Evolutionary conservation across 1,140 invertebrate genomes (phyloP), one percentile per base, ranked within the genome.

Genomic region (Drosophila repleta): DNA sequence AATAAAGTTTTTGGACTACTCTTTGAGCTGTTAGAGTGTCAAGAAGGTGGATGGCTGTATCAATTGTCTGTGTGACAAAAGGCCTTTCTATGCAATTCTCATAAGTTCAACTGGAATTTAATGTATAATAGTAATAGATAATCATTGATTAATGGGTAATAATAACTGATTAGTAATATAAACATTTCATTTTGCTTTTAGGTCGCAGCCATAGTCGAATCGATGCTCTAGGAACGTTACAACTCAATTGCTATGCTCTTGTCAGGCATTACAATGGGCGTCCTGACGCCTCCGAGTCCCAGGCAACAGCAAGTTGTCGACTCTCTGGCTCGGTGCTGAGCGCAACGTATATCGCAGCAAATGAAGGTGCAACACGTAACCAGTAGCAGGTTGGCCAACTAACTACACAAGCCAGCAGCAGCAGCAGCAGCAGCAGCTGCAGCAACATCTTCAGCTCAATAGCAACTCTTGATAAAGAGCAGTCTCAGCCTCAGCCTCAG

Each of bases 191-290:
- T 21, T 7, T 8, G 15, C 8, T 61, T 51, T 10, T 51, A 20
- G 62, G n/a, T 56, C 26, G 24, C 35, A 37, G 29, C 24, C 18
- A 21, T 26, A 32, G n/a, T 45, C 45, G 13, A 6, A 18, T 43
- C 51, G 13, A 53, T 58, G 52, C 49, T 35, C 66, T 72, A 60
- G 43, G 29, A 48, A 48, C 5, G 15, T 32, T 46, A 5, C 26
- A 55, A 24, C 24, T 13, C 18, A 39, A 62, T 43, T 70, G 67
- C 53, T 70, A 82, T 82, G 79, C 66, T 53, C 62, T 53, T 24
- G 64, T 68, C 29, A 29, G 51, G 67, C 61, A 35, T 52, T 78
- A 70, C 48, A 67, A 77, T 85, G 82, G 82, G 81, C 77, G 69
- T 77, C 43, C 48, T 77, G 65, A 75, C 69, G 82, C 78, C 32